Evolutionary conservation across 2,888 invertebrate species (phyloP).

Genomic region (Frankliniella fusca): DNA sequence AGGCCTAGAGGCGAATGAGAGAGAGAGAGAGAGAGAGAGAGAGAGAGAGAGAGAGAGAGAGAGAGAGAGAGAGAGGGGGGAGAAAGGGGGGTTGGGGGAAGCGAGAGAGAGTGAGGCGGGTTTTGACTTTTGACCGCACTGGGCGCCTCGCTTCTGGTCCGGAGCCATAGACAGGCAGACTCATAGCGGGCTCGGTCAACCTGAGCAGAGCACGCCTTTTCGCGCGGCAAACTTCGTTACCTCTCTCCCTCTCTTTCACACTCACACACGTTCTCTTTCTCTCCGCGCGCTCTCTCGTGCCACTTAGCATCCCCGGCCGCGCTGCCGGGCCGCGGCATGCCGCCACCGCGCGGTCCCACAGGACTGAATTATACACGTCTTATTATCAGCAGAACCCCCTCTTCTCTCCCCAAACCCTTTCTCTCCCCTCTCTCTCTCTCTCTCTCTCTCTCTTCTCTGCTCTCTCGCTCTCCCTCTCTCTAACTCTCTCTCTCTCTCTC

Average conservation of each 20-base stretch:
- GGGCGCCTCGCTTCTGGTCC: too few relatives aligned
- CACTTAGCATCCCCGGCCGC: not conserved
- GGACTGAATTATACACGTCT: constrained; percentile 20
- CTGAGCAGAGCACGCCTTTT: too few relatives aligned
- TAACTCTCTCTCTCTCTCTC: not conserved
- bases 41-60: not conserved
- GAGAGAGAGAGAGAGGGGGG: not conserved
- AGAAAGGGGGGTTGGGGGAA: not conserved
- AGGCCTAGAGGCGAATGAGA: too few relatives aligned
- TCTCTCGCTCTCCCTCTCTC: not conserved
- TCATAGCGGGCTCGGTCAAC: too few relatives aligned
- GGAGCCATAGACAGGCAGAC: too few relatives aligned
- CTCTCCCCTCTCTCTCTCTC: not conserved
- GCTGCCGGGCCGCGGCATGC: not conserved
- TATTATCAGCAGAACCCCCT: not conserved
- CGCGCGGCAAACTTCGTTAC: too few relatives aligned
- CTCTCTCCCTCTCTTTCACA: not conserved
- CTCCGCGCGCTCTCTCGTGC: not conserved
- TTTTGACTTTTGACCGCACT: too few relatives aligned
- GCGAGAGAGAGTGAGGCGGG: too few relatives aligned
- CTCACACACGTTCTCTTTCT: not conserved
- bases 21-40: not conserved
- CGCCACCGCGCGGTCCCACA: not conserved
- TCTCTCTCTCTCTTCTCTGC: not conserved
- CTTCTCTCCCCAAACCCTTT: not conserved